Evolutionary conservation across 2,113 vertebrate genomes (phyloP), one percentile per base, ranked within the genome.

Genomic region (Semnornis frantzii): DNA sequence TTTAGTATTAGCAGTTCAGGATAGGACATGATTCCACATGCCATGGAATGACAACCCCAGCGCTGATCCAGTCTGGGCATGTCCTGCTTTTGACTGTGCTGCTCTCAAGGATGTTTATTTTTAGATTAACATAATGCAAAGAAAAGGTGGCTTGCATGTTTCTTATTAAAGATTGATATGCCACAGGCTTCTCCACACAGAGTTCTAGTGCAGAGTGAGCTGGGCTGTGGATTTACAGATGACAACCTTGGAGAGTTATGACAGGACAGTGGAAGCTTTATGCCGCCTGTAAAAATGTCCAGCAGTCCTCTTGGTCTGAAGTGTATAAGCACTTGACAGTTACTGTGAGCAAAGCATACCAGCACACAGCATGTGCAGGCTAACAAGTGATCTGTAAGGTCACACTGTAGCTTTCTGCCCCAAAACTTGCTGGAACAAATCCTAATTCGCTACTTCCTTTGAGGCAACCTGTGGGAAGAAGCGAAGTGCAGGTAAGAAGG

Each of bases 261-360:
- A 23, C 23, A 18, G 57, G 64, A 57, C 57, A 60, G n/a, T 11
- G 33, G 65, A 37, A 60, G 12, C 28, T 85, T 30, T 60, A 37
- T 71, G 27, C 69, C 13, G 50, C 50, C 50, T 8, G 4, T 75
- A 42, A 82, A 80, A 80, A 74, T 15, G 2, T 0, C 0, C 0
- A 1, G 9, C 68, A 55, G 34, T 12, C 8, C 37, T 55, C 44
- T 50, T 0, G 1, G 63, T 23, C 68, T 90, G 72, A 42, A 46
- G 18, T 6, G 18, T 2, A 0, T 25, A 73, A 91, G 72, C 39
- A 8, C 11, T 3, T 50, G 18, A 6, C 10, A 31, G 21, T 50
- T 34, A 8, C 12, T 79, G 48, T 44, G 66, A 66, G 18, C 8
- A 28, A 63, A 59, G 39, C 46, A 16, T 57, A 34, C 1, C 9